phyloP scores from a whole-genome alignment of 2,113 vertebrate genomes.

The mouse (Mus musculus) region DNA sequence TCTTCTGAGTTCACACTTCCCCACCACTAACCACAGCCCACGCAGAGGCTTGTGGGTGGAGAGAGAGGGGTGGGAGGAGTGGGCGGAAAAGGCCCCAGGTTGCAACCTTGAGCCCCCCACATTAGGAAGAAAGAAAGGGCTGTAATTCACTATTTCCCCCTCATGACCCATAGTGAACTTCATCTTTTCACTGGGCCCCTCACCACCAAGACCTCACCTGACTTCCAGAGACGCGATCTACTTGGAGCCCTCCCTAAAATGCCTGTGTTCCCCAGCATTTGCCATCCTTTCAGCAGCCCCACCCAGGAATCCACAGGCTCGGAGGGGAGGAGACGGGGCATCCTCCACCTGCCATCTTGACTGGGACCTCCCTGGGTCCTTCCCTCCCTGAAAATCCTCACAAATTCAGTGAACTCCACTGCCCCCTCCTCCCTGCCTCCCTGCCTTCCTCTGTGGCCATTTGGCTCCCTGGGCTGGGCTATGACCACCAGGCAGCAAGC shows the following conservation, averaged over 20 bases:
- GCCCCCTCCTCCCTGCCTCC: background rate
- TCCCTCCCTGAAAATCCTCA: background rate
- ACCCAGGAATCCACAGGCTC: background rate
- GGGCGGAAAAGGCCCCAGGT: conserved; percentile 75
- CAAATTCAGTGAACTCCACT: background rate
- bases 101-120: conserved; percentile 69
- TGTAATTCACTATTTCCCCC: background rate
- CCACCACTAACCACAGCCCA: conserved; percentile 82
- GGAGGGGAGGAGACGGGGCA: background rate
- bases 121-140: conserved; percentile 55
- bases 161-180: background rate
- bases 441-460: background rate
- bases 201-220: background rate
- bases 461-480: background rate
- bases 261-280: background rate
- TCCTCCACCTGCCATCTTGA: background rate
- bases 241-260: background rate
- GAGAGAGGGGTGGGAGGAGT: conserved; percentile 56
- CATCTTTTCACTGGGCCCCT: background rate
- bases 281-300: background rate
- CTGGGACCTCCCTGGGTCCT: background rate
- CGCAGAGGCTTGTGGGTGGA: conserved; percentile 81
- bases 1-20: conserved; percentile 81
- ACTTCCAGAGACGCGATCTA: background rate
- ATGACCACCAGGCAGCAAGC: background rate